Evolutionary conservation across 2,113 vertebrate genomes (phyloP), one percentile per base, ranked within the genome.

Genomic region (Stigmatopora nigra): DNA sequence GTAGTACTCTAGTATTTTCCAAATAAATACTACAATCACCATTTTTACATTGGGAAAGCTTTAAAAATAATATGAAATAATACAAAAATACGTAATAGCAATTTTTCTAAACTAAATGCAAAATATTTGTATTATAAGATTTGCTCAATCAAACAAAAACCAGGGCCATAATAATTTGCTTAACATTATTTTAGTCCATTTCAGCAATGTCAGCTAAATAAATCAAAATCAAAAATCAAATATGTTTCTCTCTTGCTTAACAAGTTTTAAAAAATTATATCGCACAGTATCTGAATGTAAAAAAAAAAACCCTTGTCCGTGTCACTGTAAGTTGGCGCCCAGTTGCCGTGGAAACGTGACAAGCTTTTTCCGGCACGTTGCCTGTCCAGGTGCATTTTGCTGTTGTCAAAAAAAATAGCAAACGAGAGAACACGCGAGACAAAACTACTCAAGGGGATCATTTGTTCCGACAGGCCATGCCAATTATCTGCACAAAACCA

Each of bases 401-500:
- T 44, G 58, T 44, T 45, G 68, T 57, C 45, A 71, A 63, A 56
- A 63, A 56, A 75, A 75, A 77, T 59, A 73, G 44, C 4, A 1
- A 64, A 31, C 61, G 60, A 63, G 55, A 19, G 59, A 49, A 20
- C 25, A 65, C 31, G 14, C 48, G 41, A 46, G 19, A 61, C 20
- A 13, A 19, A 45, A 45, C n/a, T 20, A 45, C 59, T 45, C n/a
- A 41, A 61, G 59, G 38, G 59, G 59, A 45, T 61, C 41, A 22
- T 61, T 61, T 22, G 59, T 61, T 61, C 19, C 59, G 38, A 45
- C 31, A 45, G 14, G 59, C 59, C 19, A 41, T 13, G 59, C 12
- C 36, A 9, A 61, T 45, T 47, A 52, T 22, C 36, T 44, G 47
- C 38, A 35, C 13, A 6, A 4, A 56, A 56, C 13, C 1, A 56